Evolutionary conservation across 2,113 vertebrate genomes (phyloP).

Genomic region (Phylloscopus trochilus): DNA sequence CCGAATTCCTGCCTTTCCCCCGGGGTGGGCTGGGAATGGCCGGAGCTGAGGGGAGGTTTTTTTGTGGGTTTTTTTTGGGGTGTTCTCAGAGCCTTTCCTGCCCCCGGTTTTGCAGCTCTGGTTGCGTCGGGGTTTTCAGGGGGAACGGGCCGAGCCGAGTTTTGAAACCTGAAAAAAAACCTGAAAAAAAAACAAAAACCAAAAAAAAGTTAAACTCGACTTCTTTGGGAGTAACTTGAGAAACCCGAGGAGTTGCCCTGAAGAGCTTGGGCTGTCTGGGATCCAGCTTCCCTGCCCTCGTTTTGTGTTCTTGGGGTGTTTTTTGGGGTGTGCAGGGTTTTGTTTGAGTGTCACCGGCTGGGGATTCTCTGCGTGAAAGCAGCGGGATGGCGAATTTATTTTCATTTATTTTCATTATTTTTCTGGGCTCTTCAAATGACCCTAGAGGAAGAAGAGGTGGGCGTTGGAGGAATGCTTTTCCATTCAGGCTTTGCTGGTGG

Average conservation of each 20-base stretch:
- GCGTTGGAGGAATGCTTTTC: background rate
- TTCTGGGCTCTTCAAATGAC: background rate
- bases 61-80: no score
- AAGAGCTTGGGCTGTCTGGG: background rate
- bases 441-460: background rate
- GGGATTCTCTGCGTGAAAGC: background rate
- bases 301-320: background rate
- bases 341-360: background rate
- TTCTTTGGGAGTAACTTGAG: background rate
- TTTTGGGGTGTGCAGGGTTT: background rate
- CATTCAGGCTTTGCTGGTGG: background rate
- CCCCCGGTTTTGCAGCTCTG: no score
- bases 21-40: background rate
- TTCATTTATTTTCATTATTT: background rate
- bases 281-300: background rate
- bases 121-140: no score
- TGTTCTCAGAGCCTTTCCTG: background rate
- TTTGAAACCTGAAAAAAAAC: background rate
- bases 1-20: background rate
- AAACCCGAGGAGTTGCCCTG: background rate
- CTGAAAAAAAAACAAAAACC: no score
- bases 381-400: background rate
- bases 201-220: background rate
- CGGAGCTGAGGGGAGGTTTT: background rate
- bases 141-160: background rate